Conservation (phyloP, 2,113 vertebrate species). For the Emydocephalus ijimae region DNA sequence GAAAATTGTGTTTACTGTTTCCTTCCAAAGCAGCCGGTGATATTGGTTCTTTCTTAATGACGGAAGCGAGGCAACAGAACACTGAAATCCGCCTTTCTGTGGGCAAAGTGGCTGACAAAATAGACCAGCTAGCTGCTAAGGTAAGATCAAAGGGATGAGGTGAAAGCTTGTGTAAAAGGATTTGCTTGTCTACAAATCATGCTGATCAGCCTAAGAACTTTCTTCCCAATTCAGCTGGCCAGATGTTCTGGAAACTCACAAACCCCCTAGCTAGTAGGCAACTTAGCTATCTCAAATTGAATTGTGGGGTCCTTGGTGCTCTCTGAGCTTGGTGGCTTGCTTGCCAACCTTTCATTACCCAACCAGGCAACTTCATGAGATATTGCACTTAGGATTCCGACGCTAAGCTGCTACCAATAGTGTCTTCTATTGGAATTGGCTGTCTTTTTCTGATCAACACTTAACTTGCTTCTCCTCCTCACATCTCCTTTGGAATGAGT, state of each 20-base stretch:
- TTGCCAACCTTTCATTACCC: not conserved
- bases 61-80: constrained; percentile 93
- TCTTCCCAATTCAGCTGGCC: not conserved
- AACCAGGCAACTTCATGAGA: not conserved
- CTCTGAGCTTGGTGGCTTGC: not conserved
- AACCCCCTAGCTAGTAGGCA: not conserved
- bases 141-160: constrained; percentile 57
- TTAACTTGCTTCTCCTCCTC: not conserved
- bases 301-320: not conserved
- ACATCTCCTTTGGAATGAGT: not conserved
- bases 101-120: constrained; percentile 90
- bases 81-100: constrained; percentile 90
- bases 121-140: constrained; percentile 88
- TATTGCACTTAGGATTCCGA: not conserved
- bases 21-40: constrained; percentile 77
- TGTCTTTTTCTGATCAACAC: not conserved
- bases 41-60: constrained; percentile 91
- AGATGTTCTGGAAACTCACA: not conserved
- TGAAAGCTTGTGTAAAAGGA: not conserved
- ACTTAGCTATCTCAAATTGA: not conserved
- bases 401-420: not conserved
- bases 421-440: not conserved
- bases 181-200: not conserved
- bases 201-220: not conserved
- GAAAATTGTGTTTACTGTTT: not conserved